phyloP scores from a whole-genome alignment of 2,113 vertebrate genomes.

The Syrmaticus mikado region DNA sequence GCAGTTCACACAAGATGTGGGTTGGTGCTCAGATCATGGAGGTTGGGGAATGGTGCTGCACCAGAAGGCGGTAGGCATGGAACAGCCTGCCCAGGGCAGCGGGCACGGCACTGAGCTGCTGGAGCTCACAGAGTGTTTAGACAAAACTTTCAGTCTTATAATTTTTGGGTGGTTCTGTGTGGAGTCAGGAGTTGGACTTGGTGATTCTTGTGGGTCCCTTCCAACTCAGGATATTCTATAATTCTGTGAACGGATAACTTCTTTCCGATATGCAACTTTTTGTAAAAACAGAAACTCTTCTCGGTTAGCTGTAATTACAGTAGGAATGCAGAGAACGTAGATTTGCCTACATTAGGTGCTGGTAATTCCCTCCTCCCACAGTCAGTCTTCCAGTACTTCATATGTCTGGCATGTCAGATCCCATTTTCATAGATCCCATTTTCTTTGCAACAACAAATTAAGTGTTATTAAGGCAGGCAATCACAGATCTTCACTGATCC shows the following conservation, averaged over 20 bases:
- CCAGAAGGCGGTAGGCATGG: too few relatives aligned
- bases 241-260: not conserved
- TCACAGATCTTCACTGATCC: not conserved
- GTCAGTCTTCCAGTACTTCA: slow-evolving; percentile 3
- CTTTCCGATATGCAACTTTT: not conserved
- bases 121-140: too few relatives aligned
- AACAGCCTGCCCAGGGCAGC: too few relatives aligned
- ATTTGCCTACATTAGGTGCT: slow-evolving; percentile 5
- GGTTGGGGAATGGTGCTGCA: too few relatives aligned
- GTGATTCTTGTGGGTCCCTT: too few relatives aligned
- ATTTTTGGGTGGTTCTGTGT: too few relatives aligned
- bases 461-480: not conserved
- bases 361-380: not conserved
- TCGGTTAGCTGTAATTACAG: slow-evolving; percentile 37
- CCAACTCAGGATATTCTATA: too few relatives aligned
- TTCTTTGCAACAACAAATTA: slow-evolving; percentile 16
- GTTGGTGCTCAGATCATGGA: not conserved
- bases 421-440: not conserved
- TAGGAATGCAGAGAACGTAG: slow-evolving; percentile 33
- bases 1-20: rapidly evolving
- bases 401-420: not conserved
- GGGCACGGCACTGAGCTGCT: too few relatives aligned
- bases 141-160: too few relatives aligned
- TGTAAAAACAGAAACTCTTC: not conserved
- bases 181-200: too few relatives aligned